Base-by-base conservation (phyloP, 2,888 invertebrate species). In the Carterocephalus palaemon region DNA sequence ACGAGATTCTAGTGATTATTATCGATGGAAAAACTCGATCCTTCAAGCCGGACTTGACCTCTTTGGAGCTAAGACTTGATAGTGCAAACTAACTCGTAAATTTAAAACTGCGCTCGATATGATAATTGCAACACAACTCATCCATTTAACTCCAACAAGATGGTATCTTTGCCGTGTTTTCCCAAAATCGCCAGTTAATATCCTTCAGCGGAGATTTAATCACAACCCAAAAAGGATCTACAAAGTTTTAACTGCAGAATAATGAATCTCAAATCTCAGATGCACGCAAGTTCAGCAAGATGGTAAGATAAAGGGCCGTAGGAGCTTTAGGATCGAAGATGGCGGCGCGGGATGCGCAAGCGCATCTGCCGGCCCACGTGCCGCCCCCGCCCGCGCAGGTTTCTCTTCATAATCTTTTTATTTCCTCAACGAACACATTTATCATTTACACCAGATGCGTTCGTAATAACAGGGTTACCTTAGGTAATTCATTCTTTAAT, bases 361-460 rank as follows among this genome's bases (percentile, higher is more conserved):
- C 78, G 73, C 85, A 85, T 85, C 83, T 86, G 84, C 74, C 84
- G 53, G 59, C 85, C 85, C 85, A 86, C 85, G 85, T 86, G 85
- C 81, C 78, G 64, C 75, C 75, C 58, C 67, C 79, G 73, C 74
- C 67, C 60, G 75, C 70, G 74, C 75, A 73, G 70, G 70, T 73
- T 76, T 78, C 75, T 70, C 68, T 67, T 67, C 60, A 60, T 60
- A 67, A 67, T 57, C 51, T 36, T 48, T 72, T 81, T 75, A 65
- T 78, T 75, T 73, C 64, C 67, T 67, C 64, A 51, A 51, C 66
- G 59, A 67, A 69, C 62, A 62, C 79, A 82, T 83, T 79, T 69
- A 81, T 83, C 81, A 82, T 80, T 68, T 62, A 64, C 68, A 74
- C 70, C 82, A 83, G 81, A 82, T 83, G 82, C 67, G 66, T 67